Base-by-base conservation (phyloP, 2,113 vertebrate species). In the Cottus gobio region DNA sequence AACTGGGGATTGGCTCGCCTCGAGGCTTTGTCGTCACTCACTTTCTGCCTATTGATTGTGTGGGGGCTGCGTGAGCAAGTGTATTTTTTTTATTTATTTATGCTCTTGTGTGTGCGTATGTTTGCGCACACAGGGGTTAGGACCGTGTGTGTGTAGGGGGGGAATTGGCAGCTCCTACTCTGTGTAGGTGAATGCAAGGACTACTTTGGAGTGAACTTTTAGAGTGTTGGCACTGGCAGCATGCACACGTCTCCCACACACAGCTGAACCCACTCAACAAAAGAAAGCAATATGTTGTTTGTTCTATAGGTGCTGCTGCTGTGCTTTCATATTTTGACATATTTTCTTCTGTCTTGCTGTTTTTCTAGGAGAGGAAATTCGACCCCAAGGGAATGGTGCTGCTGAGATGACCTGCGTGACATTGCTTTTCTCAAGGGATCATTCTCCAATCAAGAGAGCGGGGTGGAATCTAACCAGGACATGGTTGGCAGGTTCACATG, bases 331-430 rank as follows among this genome's bases (percentile, higher is more conserved):
- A 71, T 77, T 77, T 57, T 73, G 65, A 88, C 77, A 26, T 31
- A 34, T 50, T 63, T 80, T 72, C 10, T 56, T 58, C 28, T 68
- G n/a, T 79, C 30, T 50, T 68, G 42, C 42, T 64, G 1, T 85
- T 85, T 84, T 31, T 86, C 18, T 74, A 94, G 95, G 88, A 89
- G 73, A 83, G 58, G 44, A 77, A 82, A 57, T 54, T 83, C 26
- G 4, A 62, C 75, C 82, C 88, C 50, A 50, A 65, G 77, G 85
- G 78, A 68, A 90, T 78, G 81, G 79, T 91, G 76, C 71, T 72
- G 83, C 67, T 91, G 91, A 90, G 89, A 95, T 96, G 95, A 95
- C 93, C 89, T 87, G 69, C n/a, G 46, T 80, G 82, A 87, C 91
- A 76, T 74, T 58, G 15, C 74, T 58, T 87, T 77, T 80, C 91